These are phyloP conservation scores for Drosophila tanythrix DNA, from an alignment of 2,888 invertebrate species.

Conservation along the genomic window DNA sequence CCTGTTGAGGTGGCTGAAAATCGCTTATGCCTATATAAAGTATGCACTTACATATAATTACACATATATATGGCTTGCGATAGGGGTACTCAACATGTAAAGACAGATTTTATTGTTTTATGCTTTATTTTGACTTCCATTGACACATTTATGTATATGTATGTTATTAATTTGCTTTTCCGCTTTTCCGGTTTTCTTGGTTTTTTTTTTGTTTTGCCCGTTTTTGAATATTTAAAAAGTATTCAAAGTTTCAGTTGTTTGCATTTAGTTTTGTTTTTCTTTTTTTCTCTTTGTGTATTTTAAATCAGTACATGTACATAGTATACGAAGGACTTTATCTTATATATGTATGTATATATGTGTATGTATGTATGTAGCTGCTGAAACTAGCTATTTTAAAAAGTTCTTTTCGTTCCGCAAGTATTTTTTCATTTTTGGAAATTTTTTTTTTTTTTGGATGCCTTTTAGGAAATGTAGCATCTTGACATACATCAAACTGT, in stretches of 20 bases:
- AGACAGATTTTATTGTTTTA: conserved; percentile 32
- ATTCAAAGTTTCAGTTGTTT: conserved; percentile 65
- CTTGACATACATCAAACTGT: conserved; percentile 21
- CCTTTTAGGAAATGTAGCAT: conserved; percentile 42
- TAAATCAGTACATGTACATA: conserved; percentile 74
- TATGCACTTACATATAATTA: neutral
- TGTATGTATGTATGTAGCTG: conserved; percentile 47
- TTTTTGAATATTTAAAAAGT: conserved; percentile 69
- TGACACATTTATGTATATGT: conserved; percentile 80
- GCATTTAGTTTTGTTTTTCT: conserved; percentile 20
- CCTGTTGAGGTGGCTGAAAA: conserved; percentile 46
- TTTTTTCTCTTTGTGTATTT: conserved; percentile 54
- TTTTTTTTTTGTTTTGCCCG: conserved; percentile 30
- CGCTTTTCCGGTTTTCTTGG: conserved; percentile 7
- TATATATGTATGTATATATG: conserved; percentile 52
- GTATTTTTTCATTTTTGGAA: conserved; percentile 10
- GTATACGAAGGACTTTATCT: conserved; percentile 78
- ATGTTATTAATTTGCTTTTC: conserved; percentile 50
- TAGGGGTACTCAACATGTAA: conserved; percentile 25
- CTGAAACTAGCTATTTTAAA: conserved; percentile 70
- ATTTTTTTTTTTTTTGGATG: neutral
- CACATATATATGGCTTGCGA: neutral
- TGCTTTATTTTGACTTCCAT: conserved; percentile 80
- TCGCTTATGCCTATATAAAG: conserved; percentile 3
- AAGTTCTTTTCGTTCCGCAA: conserved; percentile 36